A percentile compares a stretch with the other conserved stretches of the same genome.
These are phyloP conservation scores for Delia radicum DNA, from an alignment of 1,140 invertebrate genomes.

Conservation along the genomic window DNA sequence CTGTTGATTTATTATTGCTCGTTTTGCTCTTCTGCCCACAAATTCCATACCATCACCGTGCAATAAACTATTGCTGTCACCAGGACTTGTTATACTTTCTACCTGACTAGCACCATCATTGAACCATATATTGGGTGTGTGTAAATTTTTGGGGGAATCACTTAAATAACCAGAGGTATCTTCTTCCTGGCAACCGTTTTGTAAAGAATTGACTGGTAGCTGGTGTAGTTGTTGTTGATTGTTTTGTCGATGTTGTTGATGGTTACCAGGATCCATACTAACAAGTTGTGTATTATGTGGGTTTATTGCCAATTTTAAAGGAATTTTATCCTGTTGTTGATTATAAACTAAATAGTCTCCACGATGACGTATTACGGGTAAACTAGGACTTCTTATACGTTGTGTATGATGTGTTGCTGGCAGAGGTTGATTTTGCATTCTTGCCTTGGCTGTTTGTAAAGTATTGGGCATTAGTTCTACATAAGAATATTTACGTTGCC, in stretches of 20 bases:
- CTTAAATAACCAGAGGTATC: slow-evolving; percentile 70
- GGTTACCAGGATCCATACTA: slow-evolving; percentile 20
- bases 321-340: slow-evolving; percentile 13
- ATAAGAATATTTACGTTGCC: slow-evolving; percentile 34
- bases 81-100: slow-evolving; percentile 38
- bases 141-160: slow-evolving; percentile 60
- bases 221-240: slow-evolving; percentile 19
- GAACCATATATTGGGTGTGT: slow-evolving; percentile 53
- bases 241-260: slow-evolving; percentile 24
- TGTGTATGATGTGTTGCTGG: slow-evolving; percentile 29
- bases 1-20: slow-evolving; percentile 41
- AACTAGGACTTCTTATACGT: slow-evolving; percentile 50
- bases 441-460: slow-evolving; percentile 48
- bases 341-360: slow-evolving; percentile 28
- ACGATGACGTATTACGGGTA: slow-evolving; percentile 46
- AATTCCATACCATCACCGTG: background rate
- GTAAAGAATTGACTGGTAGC: slow-evolving; percentile 10
- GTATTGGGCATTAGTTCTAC: slow-evolving; percentile 43
- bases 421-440: slow-evolving; percentile 36
- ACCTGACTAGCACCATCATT: slow-evolving; percentile 50
- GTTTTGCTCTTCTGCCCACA: slow-evolving; percentile 14
- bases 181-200: slow-evolving; percentile 59
- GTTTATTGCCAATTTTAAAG: slow-evolving; percentile 26
- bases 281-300: slow-evolving; percentile 19
- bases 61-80: slow-evolving; percentile 29